Conservation (phyloP, 2,888 invertebrate species). For the Cephus pygmeus region DNA sequence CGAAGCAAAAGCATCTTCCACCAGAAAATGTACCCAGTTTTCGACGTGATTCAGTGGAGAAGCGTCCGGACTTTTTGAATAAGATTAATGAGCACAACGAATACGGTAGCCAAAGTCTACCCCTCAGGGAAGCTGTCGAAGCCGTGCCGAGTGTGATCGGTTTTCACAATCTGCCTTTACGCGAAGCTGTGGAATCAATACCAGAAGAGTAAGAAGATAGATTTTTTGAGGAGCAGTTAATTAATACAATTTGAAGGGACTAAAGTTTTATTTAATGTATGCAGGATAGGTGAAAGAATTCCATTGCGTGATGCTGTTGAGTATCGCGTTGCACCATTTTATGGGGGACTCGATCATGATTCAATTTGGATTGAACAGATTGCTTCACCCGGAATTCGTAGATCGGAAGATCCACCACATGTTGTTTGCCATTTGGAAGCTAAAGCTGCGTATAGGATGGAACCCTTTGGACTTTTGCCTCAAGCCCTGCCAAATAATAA, state of each 20-base stretch:
- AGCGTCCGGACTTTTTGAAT: slow-evolving; percentile 49
- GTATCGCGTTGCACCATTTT: slow-evolving; percentile 57
- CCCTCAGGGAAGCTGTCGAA: slow-evolving; percentile 82
- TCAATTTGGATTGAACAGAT: slow-evolving; percentile 61
- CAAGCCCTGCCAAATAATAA: slow-evolving; percentile 74
- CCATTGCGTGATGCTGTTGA: slow-evolving; percentile 81
- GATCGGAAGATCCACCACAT: slow-evolving; percentile 41
- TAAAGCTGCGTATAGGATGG: slow-evolving; percentile 74
- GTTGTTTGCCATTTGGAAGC: slow-evolving; percentile 79
- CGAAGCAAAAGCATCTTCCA: slow-evolving; percentile 45
- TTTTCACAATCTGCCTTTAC: slow-evolving; percentile 26
- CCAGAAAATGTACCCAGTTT: slow-evolving; percentile 57
- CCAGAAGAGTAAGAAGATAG: slow-evolving; percentile 23
- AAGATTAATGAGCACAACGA: slow-evolving; percentile 34
- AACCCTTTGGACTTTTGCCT: slow-evolving; percentile 75
- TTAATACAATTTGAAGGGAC: neutral
- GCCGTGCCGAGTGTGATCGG: slow-evolving; percentile 43
- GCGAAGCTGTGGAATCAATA: slow-evolving; percentile 27
- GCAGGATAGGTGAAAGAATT: slow-evolving; percentile 57
- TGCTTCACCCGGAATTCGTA: slow-evolving; percentile 52
- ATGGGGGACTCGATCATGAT: slow-evolving; percentile 51
- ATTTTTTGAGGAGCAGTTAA: neutral
- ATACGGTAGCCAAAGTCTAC: slow-evolving; percentile 68
- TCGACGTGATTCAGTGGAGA: slow-evolving; percentile 66
- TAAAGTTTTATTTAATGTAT: neutral